Conservation (phyloP, 2,797 vertebrate species). For the Phrynocephalus guinanensis region DNA sequence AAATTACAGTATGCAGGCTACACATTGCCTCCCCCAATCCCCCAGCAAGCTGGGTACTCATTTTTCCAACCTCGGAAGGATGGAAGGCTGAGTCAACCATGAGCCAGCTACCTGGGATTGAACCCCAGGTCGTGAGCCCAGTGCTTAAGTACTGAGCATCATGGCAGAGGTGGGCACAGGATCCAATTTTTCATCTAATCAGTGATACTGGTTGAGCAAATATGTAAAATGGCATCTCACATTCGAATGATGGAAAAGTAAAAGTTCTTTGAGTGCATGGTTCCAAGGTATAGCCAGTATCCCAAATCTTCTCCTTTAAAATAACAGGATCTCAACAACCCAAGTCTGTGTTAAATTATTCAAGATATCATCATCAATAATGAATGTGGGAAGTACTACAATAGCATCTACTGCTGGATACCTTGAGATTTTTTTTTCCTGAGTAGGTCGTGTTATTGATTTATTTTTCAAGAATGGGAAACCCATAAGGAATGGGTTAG, state of each 20-base stretch:
- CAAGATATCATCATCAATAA: slow-evolving; percentile 78
- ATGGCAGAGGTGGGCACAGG: too few species aligned
- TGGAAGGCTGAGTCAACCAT: too few species aligned
- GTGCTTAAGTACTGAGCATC: too few species aligned
- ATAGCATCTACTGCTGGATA: slow-evolving; percentile 70
- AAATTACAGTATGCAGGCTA: too few species aligned
- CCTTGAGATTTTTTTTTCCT: slow-evolving; percentile 61
- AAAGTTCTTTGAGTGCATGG: slow-evolving; percentile 47
- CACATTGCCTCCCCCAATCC: too few species aligned
- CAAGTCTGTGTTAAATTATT: slow-evolving; percentile 77
- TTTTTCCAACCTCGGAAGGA: too few species aligned
- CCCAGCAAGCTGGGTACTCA: too few species aligned
- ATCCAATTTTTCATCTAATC: too few species aligned
- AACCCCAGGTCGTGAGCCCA: too few species aligned
- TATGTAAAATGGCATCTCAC: slow-evolving; percentile 51
- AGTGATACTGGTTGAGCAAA: neutral
- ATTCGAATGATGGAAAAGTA: slow-evolving; percentile 55
- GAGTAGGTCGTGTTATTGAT: slow-evolving; percentile 78
- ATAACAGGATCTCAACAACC: slow-evolving; percentile 71
- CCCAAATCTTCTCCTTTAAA: slow-evolving; percentile 56
- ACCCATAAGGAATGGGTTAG: slow-evolving; percentile 65
- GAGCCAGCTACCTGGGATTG: too few species aligned
- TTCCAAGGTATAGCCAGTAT: slow-evolving; percentile 43
- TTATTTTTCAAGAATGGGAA: slow-evolving; percentile 68
- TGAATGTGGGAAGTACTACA: slow-evolving; percentile 77